These are phyloP conservation scores for Psittacula cyanocephala DNA, from an alignment of 2,113 vertebrate species.

Conservation along the genomic window DNA sequence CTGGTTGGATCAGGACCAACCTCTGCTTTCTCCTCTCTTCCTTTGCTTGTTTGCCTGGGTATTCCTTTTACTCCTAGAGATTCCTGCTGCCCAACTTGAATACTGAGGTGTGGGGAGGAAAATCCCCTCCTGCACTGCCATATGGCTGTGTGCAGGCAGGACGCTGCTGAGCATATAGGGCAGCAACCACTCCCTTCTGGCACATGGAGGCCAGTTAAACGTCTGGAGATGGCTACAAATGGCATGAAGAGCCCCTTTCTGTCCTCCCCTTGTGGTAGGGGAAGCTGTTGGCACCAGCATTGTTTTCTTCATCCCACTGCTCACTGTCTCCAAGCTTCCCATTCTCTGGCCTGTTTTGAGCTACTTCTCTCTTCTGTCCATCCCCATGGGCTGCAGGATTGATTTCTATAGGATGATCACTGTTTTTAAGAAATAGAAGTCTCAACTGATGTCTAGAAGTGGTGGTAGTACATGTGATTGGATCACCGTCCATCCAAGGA, in stretches of 20 bases:
- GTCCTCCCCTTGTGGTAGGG: not conserved
- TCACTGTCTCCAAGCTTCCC: not conserved
- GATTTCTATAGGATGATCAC: not conserved
- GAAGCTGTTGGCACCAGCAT: not conserved
- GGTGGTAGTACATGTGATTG: not conserved
- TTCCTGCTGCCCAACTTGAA: not conserved
- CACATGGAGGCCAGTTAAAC: not conserved
- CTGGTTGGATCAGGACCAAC: not conserved
- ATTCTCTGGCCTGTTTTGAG: not conserved
- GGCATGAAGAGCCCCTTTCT: not conserved
- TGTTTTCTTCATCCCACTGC: not conserved
- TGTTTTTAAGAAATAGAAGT: not conserved
- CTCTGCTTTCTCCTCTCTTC: not conserved
- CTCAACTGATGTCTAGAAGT: not conserved
- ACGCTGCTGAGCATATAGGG: not conserved
- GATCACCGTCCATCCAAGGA: not conserved
- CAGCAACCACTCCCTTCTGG: not conserved
- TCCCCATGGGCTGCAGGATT: not conserved
- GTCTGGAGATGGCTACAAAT: not conserved
- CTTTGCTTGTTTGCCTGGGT: conserved; percentile 12
- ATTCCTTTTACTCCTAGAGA: not conserved
- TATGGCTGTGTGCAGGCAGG: not conserved
- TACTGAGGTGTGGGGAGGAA: not conserved
- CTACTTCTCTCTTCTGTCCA: not conserved
- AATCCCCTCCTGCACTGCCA: rapidly evolving